phyloP scores from a whole-genome alignment of 2,113 vertebrate genomes.

The Sakesphorus luctuosus region DNA sequence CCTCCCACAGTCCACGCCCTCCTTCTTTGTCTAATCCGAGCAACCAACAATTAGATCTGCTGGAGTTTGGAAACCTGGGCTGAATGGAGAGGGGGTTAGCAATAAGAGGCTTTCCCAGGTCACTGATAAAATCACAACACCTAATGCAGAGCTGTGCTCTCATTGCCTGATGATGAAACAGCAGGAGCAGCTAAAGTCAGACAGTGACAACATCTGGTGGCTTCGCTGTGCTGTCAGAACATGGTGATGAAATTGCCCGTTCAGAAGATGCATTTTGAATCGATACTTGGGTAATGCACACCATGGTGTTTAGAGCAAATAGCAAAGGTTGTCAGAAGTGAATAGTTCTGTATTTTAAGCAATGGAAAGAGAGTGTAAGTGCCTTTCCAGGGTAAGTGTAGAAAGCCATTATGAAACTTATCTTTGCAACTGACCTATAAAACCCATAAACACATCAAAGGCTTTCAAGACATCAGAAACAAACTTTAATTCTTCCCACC shows the following conservation, averaged over 20 bases:
- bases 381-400: constrained; percentile 6
- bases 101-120: not conserved
- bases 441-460: constrained; percentile 33
- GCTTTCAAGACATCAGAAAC: constrained; percentile 36
- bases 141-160: not conserved
- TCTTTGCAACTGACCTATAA: constrained; percentile 42
- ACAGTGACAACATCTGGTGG: not conserved
- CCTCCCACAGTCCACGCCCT: constrained; percentile 67
- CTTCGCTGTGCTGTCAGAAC: not conserved
- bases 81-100: not conserved
- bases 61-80: constrained; percentile 4
- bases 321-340: constrained; percentile 11
- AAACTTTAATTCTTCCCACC: constrained; percentile 33
- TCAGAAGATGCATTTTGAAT: not conserved
- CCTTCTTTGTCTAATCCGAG: constrained; percentile 60
- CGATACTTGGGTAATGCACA: constrained; percentile 6
- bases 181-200: not conserved
- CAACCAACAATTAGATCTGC: constrained; percentile 17
- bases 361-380: not conserved
- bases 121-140: not conserved
- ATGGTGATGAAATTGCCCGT: not conserved
- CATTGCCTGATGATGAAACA: not conserved
- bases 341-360: constrained; percentile 18
- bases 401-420: constrained; percentile 48
- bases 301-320: constrained; percentile 1